Conservation (phyloP, 2,888 invertebrate genomes). For the Beris chalybata region DNA sequence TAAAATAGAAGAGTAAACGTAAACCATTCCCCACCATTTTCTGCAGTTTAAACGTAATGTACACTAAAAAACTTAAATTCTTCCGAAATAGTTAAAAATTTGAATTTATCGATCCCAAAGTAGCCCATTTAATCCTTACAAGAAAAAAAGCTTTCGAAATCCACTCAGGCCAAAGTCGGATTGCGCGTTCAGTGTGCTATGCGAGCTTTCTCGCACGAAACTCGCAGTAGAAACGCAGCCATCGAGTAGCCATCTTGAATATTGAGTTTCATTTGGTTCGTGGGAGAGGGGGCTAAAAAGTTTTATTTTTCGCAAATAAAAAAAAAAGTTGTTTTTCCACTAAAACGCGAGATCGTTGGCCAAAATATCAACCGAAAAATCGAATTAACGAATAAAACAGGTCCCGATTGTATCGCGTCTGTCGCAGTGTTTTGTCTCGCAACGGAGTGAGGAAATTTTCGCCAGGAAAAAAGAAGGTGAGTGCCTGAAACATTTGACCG, state of each 20-base stretch:
- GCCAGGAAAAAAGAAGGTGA: constrained; percentile 27
- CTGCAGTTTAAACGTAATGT: too few species aligned
- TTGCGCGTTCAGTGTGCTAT: background rate
- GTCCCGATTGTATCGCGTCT: constrained; percentile 2
- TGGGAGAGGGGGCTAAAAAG: constrained; percentile 38
- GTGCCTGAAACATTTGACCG: constrained; percentile 1
- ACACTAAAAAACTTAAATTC: too few species aligned
- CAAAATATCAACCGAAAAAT: constrained; percentile 4
- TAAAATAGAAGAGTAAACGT: too few species aligned
- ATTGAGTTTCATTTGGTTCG: constrained; percentile 39
- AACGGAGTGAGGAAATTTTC: constrained; percentile 4
- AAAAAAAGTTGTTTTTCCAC: constrained; percentile 34
- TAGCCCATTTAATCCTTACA: too few species aligned
- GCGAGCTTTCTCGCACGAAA: constrained; percentile 20
- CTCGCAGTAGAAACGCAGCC: constrained; percentile 24
- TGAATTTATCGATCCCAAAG: too few species aligned
- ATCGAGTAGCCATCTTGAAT: constrained; percentile 38
- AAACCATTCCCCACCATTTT: too few species aligned
- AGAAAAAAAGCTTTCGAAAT: too few species aligned
- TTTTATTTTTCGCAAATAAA: constrained; percentile 39
- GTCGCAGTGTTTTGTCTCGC: constrained; percentile 12
- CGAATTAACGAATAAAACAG: constrained; percentile 6
- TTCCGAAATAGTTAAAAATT: too few species aligned
- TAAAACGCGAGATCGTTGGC: constrained; percentile 30
- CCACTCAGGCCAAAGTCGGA: too few species aligned